Evolutionary conservation across 1,140 invertebrate genomes (phyloP), one percentile per base, ranked within the genome.

Genomic region (Odontomachus brunneus): DNA sequence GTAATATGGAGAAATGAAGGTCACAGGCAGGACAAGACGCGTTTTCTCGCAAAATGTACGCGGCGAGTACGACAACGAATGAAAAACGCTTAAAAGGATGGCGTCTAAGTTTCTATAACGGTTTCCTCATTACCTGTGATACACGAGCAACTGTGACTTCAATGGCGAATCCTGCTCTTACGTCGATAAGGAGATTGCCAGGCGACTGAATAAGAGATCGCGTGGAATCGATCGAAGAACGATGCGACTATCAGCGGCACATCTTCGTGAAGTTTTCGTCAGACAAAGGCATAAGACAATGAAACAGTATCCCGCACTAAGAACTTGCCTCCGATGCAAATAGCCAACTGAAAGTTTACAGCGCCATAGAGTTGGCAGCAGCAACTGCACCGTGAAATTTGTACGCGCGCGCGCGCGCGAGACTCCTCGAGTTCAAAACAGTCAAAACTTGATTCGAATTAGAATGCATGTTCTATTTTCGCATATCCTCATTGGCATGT

Each of bases 151-250:
- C 65, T 67, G 15, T n/a, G n/a, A n/a, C 38, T 55, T n/a, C 53
- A 22, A 22, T 53, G 33, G 4, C 2, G 22, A 0, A n/a, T n/a
- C n/a, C n/a, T 38, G 66, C 2, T 24, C n/a, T 26, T 11, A 4
- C 22, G 14, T 24, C 44, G 22, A 24, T 5, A 7, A 57, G 19
- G 11, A 59, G 33, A 74, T 74, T n/a, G 38, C 24, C 26, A 26
- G 5, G 17, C 9, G 19, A 74, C 22, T 29, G 22, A 76, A 78
- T 78, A 78, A 67, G n/a, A 78, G 51, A 57, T 57, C 14, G 7
- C 5, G 11, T 3, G 22, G 12, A 44, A 67, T 24, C 19, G 17
- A 44, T 69, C 67, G 55, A 67, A 33, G 5, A 19, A 19, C 2
- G 2, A 15, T 11, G 51, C 51, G 15, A 53, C 12, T 12, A 19